phyloP scores from a whole-genome alignment of 2,888 invertebrate species.

The Phalangium opilio region DNA sequence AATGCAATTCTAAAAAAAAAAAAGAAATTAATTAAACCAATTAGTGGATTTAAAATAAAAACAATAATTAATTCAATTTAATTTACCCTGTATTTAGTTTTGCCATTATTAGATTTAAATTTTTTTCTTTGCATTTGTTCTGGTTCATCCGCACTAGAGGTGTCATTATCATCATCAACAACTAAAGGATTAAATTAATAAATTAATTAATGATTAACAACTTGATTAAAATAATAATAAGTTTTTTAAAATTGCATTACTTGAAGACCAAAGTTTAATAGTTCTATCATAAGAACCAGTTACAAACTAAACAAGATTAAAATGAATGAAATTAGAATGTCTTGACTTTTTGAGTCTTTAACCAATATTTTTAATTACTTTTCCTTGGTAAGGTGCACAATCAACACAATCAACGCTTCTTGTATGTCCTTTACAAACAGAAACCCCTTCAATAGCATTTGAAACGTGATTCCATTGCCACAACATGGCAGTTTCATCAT shows the following conservation, averaged over 20 bases:
- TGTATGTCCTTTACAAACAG: slow-evolving; percentile 77
- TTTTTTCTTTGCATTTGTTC: slow-evolving; percentile 18
- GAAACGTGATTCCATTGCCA: slow-evolving; percentile 68
- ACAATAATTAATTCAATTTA: no score
- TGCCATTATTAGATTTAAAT: slow-evolving; percentile 18
- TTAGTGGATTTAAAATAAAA: background rate
- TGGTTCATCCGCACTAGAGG: slow-evolving; percentile 23
- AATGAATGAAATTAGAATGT: slow-evolving; percentile 2
- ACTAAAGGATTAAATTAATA: background rate
- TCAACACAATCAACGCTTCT: slow-evolving; percentile 76
- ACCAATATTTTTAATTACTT: no score
- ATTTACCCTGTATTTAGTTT: slow-evolving; percentile 24
- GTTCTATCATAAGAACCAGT: slow-evolving; percentile 87
- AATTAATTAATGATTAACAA: background rate
- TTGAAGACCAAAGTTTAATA: slow-evolving; percentile 71
- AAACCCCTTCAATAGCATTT: slow-evolving; percentile 60
- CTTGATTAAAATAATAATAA: background rate
- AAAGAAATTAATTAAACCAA: background rate
- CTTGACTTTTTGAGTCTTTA: no score
- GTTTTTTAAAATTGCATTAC: slow-evolving; percentile 19
- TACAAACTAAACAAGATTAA: slow-evolving; percentile 36
- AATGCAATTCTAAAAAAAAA: slow-evolving; percentile 46
- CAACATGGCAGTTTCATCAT: slow-evolving; percentile 77
- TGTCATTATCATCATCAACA: slow-evolving; percentile 19
- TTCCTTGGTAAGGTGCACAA: slow-evolving; percentile 40